Evolutionary conservation across 2,888 invertebrate genomes (phyloP).

Genomic region (Antitype chi): DNA sequence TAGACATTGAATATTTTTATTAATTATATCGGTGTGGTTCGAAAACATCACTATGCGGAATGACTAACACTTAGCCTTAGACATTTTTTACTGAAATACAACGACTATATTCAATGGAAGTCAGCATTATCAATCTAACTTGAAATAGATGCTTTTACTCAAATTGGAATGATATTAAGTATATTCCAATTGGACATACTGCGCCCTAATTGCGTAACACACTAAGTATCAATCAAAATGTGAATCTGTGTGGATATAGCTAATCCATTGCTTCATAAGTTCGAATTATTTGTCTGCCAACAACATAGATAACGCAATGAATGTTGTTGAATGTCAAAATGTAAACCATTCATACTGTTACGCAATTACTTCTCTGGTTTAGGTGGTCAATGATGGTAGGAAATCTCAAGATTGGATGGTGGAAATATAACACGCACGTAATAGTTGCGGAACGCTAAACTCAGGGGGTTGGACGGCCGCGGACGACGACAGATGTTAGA

Average conservation of each 20-base stretch:
- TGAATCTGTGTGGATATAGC: too few species aligned
- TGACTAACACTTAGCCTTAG: neutral
- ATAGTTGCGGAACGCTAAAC: slow-evolving; percentile 49
- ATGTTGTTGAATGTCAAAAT: too few species aligned
- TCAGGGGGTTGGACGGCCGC: slow-evolving; percentile 72
- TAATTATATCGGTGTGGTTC: neutral
- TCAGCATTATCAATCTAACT: slow-evolving; percentile 2
- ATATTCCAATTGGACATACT: slow-evolving; percentile 28
- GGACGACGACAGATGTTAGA: slow-evolving; percentile 88
- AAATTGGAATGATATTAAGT: slow-evolving; percentile 3
- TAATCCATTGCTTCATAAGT: too few species aligned
- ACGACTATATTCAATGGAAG: neutral
- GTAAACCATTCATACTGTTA: too few species aligned
- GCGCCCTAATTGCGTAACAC: too few species aligned
- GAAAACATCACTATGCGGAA: neutral
- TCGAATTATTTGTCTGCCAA: too few species aligned
- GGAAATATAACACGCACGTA: slow-evolving; percentile 22
- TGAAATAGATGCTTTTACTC: neutral
- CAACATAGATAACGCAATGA: too few species aligned
- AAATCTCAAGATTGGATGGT: slow-evolving; percentile 6
- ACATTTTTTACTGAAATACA: neutral
- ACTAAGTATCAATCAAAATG: too few species aligned
- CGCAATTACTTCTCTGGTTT: neutral
- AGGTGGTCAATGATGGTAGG: neutral
- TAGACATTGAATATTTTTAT: neutral